Percentiles rank a stretch among this genome's conserved stretches.
Conservation (phyloP, 2,888 invertebrate genomes). For the Drosophila atripex region DNA sequence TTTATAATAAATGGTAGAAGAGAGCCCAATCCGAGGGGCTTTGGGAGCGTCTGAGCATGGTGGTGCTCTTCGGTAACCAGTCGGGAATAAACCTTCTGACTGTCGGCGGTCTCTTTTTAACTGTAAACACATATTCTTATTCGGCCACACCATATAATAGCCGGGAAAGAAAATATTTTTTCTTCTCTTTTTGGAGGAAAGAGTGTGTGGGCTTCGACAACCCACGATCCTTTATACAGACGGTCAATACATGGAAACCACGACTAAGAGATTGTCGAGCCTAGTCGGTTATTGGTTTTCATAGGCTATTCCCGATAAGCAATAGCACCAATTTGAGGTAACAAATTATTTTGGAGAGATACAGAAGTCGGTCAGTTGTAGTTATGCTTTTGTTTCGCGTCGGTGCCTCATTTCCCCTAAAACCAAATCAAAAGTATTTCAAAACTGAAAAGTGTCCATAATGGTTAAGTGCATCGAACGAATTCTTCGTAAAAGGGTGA, state of each 20-base stretch:
- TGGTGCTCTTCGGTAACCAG: neutral
- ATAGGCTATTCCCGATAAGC: constrained; percentile 56
- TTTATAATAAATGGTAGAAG: neutral
- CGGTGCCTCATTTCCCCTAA: constrained; percentile 46
- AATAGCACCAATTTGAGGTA: constrained; percentile 51
- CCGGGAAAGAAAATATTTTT: neutral
- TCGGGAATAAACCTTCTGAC: too few relatives aligned
- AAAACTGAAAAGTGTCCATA: neutral
- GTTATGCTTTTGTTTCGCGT: constrained; percentile 63
- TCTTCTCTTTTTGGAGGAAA: neutral
- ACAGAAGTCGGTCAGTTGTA: constrained; percentile 59
- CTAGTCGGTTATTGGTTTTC: constrained; percentile 41
- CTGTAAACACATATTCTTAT: neutral
- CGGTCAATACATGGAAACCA: constrained; percentile 5
- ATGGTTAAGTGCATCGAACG: constrained; percentile 57
- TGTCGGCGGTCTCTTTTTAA: neutral
- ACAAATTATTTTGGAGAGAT: constrained; percentile 49
- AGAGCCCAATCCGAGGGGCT: neutral
- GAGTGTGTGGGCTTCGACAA: constrained; percentile 25
- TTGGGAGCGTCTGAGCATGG: neutral
- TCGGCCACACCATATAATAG: constrained; percentile 16
- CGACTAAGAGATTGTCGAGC: constrained; percentile 28
- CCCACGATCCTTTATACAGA: constrained; percentile 5
- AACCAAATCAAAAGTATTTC: constrained; percentile 8
- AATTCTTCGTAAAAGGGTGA: constrained; percentile 64